These are phyloP conservation scores for Gryllus bimaculatus DNA, from an alignment of 1,140 invertebrate genomes.

Conservation along the genomic window DNA sequence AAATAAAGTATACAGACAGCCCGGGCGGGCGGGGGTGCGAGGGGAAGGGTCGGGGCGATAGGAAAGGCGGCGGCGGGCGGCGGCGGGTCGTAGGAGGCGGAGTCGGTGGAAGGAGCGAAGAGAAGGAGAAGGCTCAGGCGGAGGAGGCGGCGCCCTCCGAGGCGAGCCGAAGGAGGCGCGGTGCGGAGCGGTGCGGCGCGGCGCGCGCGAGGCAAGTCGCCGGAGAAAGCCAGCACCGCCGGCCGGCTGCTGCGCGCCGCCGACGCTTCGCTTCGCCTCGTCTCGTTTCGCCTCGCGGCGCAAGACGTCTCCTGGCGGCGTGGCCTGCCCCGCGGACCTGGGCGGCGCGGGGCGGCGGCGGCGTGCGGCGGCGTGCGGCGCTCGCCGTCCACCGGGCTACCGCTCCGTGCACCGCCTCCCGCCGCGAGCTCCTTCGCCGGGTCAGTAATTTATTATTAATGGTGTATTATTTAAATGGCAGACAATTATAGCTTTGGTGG, in stretches of 20 bases:
- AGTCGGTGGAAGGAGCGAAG: neutral
- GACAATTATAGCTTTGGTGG: neutral
- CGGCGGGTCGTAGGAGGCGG: neutral
- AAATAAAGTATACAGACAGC: neutral
- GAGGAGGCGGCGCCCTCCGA: no score
- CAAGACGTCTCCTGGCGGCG: neutral
- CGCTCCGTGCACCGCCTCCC: no score
- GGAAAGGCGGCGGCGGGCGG: neutral
- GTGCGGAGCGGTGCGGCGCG: no score
- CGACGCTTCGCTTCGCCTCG: neutral
- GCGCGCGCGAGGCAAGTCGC: no score
- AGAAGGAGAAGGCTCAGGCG: no score
- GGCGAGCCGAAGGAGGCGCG: no score
- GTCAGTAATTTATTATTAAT: slow-evolving; percentile 1
- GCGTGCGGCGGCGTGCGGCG: no score
- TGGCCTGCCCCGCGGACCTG: no score
- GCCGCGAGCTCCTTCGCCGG: neutral
- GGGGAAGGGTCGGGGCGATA: neutral
- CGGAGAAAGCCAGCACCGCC: neutral
- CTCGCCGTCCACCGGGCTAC: neutral
- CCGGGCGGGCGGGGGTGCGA: neutral
- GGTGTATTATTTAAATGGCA: neutral
- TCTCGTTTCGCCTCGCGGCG: neutral
- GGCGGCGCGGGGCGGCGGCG: no score
- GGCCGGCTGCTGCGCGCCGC: neutral